Evolutionary conservation across 2,797 vertebrate genomes (phyloP).

Genomic region (Tenualosa ilisha): DNA sequence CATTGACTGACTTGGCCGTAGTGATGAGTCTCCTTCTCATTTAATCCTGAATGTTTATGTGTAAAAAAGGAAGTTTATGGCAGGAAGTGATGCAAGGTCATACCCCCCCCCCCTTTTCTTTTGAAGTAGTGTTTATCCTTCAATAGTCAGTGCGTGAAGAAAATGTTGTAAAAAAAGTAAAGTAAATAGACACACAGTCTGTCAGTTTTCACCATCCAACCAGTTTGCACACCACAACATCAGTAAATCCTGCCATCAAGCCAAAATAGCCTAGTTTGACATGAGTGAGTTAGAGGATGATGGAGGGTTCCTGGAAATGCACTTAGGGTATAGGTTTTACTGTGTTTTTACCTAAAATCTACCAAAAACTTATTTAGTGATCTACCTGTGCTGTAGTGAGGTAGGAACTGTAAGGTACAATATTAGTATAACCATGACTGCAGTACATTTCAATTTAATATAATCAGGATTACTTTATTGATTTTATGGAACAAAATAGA

Average conservation of each 20-base stretch:
- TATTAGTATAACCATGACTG: no score
- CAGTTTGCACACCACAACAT: neutral
- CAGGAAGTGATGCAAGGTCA: neutral
- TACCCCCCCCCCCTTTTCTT: neutral
- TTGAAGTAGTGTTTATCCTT: constrained; percentile 1
- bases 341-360: neutral
- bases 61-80: neutral
- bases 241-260: neutral
- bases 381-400: no score
- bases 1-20: neutral
- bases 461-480: no score
- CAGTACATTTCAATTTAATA: no score
- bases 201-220: neutral
- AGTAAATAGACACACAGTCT: neutral
- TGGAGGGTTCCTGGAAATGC: neutral
- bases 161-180: neutral
- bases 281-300: neutral
- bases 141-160: neutral
- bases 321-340: no score
- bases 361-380: no score
- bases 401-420: no score
- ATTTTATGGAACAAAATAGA: no score
- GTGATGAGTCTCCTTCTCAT: neutral
- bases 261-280: neutral
- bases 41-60: neutral